Evolutionary conservation across 2,113 vertebrate genomes (phyloP).

Genomic region (Toxotes chatareus): DNA sequence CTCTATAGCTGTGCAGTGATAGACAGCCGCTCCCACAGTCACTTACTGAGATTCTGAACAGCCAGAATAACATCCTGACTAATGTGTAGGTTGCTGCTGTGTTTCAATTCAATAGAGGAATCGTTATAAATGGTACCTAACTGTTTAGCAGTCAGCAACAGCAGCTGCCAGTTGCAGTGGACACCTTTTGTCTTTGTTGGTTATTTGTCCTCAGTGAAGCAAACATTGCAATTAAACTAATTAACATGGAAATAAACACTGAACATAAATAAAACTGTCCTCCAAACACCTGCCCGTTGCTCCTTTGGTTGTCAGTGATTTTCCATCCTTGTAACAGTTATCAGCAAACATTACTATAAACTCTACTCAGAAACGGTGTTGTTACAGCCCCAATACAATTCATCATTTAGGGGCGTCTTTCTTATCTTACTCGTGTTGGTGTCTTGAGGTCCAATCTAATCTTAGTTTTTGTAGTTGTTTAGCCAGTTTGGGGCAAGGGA

Average conservation of each 20-base stretch:
- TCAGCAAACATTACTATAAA: slow-evolving; percentile 7
- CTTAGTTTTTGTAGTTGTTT: neutral
- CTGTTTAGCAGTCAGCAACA: neutral
- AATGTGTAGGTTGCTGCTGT: neutral
- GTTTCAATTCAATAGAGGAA: neutral
- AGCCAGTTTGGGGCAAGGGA: neutral
- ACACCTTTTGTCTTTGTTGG: neutral
- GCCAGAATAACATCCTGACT: neutral
- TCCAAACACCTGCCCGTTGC: neutral
- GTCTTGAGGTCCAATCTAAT: neutral
- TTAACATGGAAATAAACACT: slow-evolving; percentile 7
- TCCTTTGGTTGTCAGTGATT: neutral
- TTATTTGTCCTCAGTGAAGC: neutral
- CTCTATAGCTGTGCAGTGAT: too few species aligned
- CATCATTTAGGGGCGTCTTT: neutral
- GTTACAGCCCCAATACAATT: neutral
- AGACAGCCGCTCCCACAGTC: neutral
- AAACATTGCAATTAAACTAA: slow-evolving; percentile 9
- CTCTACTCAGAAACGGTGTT: neutral
- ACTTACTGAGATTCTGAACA: neutral
- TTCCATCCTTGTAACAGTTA: neutral
- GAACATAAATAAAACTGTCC: neutral
- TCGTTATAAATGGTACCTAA: neutral
- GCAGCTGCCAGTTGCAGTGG: neutral
- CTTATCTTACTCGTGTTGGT: neutral